Evolutionary conservation across 2,888 invertebrate genomes (phyloP), one percentile per base, ranked within the genome.

Genomic region (Priocnemis perturbator): DNA sequence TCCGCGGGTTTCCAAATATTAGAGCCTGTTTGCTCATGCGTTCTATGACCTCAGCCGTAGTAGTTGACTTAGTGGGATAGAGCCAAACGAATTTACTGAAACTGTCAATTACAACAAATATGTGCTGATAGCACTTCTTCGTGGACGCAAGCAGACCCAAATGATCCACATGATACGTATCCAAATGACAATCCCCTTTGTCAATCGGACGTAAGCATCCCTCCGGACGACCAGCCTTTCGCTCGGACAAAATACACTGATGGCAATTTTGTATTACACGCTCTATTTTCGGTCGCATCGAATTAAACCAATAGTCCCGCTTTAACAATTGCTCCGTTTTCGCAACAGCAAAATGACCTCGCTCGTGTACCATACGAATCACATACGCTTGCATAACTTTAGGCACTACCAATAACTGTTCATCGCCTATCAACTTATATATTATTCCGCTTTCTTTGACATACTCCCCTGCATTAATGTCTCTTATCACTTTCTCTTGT

Each of bases 261-360:
- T 30, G 1, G 21, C 60, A 60, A 50, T 50, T 60, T 17, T 5
- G 17, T 4, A 61, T 11, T 0, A 60, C 37, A 19, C 30, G 47
- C 11, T 23, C 48, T 21, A 60, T 15, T 19, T 44, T 48, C 0
- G 15, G 37, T 2, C 47, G 44, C 55, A 62, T 62, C 1, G 21
- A 9, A 3, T 17, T 17, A 45, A 62, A 62, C 62, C 62, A 62
- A 17, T 62, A 62, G 1, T 62, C 62, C 1, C 47, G 37, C 19
- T 45, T 53, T 14, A 62, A 5, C 7, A 62, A 9, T 7, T 14
- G 45, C n/a, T 62, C 55, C 11, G 62, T 62, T 20, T 62, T 62
- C 11, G 4, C 62, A 1, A n/a, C 23, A 7, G 62, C 50, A 45
- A 62, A 62, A 48, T 62, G 63, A 17, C 63, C 63, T 19, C 14